A percentile compares a stretch with the other conserved stretches of the same genome.
Conservation (phyloP, 2,797 vertebrate species). For the Manis crassicaudata region DNA sequence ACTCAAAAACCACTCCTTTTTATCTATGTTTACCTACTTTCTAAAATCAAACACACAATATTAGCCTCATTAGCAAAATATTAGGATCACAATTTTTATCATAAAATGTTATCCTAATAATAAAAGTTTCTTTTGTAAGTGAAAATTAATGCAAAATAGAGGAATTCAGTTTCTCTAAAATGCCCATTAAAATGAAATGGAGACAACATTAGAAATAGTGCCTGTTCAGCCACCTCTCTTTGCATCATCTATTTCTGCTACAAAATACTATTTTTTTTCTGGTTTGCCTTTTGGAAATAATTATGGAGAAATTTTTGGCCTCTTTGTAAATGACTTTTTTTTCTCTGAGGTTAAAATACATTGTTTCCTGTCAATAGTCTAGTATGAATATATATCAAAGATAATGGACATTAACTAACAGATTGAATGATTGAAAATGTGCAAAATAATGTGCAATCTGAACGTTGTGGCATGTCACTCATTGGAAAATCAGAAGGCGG, state of each 20-base stretch:
- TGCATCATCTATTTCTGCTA: neutral
- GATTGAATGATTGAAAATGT: conserved; percentile 46
- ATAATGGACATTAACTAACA: conserved; percentile 10
- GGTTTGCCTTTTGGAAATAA: neutral
- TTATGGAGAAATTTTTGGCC: neutral
- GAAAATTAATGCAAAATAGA: conserved; percentile 15
- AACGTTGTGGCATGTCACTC: neutral
- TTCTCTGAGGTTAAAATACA: conserved; percentile 48
- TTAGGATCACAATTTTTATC: neutral
- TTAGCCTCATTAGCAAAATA: conserved; percentile 4
- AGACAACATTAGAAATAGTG: neutral
- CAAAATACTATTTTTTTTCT: neutral
- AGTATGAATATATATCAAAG: conserved; percentile 15
- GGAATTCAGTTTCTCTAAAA: neutral
- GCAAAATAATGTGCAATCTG: neutral
- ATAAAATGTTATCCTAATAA: neutral
- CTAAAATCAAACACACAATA: conserved; percentile 38
- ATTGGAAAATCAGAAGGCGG: neutral
- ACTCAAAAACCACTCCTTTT: neutral
- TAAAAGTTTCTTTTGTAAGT: neutral
- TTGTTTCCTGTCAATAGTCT: neutral
- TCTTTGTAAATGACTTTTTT: neutral
- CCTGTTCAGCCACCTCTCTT: neutral
- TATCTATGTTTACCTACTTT: neutral
- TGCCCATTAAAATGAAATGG: neutral